Conservation (phyloP, 2,797 vertebrate genomes). For the Hephaestus fuliginosus region DNA sequence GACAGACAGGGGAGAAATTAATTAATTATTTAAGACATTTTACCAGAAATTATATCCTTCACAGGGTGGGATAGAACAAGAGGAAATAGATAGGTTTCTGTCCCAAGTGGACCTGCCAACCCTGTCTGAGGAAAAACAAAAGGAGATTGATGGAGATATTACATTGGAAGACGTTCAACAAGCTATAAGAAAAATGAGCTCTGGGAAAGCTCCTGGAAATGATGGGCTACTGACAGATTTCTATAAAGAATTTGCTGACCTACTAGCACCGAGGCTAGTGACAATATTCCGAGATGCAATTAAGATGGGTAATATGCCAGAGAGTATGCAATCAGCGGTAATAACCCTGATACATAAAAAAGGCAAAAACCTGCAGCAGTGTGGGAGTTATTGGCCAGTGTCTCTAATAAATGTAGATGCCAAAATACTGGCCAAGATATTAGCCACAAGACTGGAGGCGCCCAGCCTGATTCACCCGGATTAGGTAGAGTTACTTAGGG, state of each 20-base stretch:
- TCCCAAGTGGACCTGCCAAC: too few species aligned
- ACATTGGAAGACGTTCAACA: background rate
- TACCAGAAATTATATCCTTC: too few species aligned
- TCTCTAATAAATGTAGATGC: background rate
- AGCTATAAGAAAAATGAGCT: background rate
- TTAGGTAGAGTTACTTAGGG: too few species aligned
- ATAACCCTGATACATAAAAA: background rate
- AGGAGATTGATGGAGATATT: background rate
- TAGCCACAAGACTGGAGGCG: background rate
- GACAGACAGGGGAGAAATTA: too few species aligned
- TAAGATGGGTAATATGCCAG: background rate
- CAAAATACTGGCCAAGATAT: background rate
- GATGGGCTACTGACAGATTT: background rate
- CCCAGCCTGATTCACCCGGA: background rate
- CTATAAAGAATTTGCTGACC: background rate
- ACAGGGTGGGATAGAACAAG: too few species aligned
- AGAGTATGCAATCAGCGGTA: background rate
- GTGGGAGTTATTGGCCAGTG: background rate
- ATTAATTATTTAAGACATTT: too few species aligned
- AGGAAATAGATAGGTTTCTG: too few species aligned
- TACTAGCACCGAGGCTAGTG: background rate
- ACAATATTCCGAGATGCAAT: too few species aligned
- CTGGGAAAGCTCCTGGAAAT: background rate
- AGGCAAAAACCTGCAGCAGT: background rate
- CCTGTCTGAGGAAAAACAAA: background rate